phyloP scores from a whole-genome alignment of 2,113 vertebrate species.

The Lates calcarifer region DNA sequence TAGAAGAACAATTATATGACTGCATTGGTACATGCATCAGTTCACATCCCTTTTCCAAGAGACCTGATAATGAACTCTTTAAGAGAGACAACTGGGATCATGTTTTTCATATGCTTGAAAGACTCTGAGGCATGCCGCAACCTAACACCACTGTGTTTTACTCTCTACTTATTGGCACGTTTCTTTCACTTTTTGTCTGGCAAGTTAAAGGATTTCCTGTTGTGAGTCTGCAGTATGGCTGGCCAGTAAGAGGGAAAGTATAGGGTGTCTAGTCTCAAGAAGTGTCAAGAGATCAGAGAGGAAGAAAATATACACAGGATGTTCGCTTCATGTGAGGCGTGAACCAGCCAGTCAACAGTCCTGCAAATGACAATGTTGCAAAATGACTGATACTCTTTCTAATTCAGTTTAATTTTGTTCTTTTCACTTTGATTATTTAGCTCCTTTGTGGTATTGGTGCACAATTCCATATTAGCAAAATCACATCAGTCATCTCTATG shows the following conservation, averaged over 20 bases:
- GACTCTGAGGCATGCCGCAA: too few relatives aligned
- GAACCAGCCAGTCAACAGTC: neutral
- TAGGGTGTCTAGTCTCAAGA: neutral
- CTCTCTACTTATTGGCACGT: too few relatives aligned
- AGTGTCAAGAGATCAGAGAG: neutral
- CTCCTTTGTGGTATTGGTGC: neutral
- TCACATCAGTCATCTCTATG: neutral
- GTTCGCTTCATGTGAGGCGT: neutral
- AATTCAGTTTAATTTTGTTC: neutral
- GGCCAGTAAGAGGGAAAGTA: neutral
- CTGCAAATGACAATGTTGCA: neutral
- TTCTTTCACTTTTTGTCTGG: neutral
- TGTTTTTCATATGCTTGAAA: neutral
- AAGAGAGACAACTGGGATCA: neutral
- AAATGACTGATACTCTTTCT: neutral
- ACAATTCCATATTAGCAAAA: neutral
- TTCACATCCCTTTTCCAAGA: neutral
- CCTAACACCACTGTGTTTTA: neutral
- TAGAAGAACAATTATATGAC: neutral
- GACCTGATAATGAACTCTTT: neutral
- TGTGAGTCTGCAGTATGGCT: neutral
- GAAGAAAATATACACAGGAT: conserved; percentile 9
- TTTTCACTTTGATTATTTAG: neutral
- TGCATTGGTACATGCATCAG: neutral
- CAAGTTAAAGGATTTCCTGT: conserved; percentile 1